These are phyloP conservation scores for Cisticola juncidis DNA, from an alignment of 2,113 vertebrate genomes.

Conservation along the genomic window DNA sequence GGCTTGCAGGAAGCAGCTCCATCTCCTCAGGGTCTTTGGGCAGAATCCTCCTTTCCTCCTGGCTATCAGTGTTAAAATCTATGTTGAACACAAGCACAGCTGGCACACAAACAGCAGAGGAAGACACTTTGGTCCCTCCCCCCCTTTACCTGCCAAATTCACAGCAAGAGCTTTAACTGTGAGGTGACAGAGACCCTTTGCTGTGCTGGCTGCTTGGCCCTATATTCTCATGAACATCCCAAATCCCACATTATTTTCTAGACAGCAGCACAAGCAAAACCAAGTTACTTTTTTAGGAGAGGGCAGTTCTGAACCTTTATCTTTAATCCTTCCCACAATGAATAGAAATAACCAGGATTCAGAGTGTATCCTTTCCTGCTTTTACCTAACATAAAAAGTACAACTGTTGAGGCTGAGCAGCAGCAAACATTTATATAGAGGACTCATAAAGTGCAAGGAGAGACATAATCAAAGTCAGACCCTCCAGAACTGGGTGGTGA, in stretches of 20 bases:
- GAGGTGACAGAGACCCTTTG: neutral
- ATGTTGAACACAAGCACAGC: neutral
- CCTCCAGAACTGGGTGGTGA: neutral
- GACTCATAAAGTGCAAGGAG: neutral
- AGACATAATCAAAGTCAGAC: neutral
- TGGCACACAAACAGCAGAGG: neutral
- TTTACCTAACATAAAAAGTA: neutral
- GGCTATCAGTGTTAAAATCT: neutral
- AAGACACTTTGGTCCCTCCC: fast-evolving
- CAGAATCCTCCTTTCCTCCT: neutral
- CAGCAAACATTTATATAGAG: neutral
- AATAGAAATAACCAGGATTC: neutral
- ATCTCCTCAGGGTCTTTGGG: neutral
- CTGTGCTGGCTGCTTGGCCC: neutral
- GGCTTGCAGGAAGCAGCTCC: neutral
- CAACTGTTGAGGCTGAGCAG: neutral
- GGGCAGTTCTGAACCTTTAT: neutral
- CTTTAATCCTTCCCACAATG: neutral
- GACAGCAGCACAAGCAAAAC: neutral
- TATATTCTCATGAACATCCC: neutral
- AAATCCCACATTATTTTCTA: neutral
- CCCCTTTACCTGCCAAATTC: neutral
- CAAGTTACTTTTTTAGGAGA: neutral
- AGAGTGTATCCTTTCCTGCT: neutral
- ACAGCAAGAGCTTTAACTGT: neutral